These are phyloP conservation scores for Hemibagrus guttatus DNA, from an alignment of 2,797 vertebrate genomes.

Conservation along the genomic window DNA sequence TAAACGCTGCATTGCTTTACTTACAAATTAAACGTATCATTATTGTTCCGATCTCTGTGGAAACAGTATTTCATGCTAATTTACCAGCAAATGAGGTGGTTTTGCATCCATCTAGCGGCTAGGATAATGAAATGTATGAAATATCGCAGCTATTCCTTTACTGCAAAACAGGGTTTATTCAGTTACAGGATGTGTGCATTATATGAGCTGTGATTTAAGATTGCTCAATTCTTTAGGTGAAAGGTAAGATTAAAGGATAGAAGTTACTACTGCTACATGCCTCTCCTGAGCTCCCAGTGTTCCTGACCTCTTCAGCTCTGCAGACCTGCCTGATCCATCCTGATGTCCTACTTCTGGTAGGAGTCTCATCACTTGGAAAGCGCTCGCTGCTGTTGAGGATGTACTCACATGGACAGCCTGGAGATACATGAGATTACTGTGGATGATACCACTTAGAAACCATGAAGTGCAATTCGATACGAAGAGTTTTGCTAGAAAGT, in stretches of 20 bases:
- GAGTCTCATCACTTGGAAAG: too few species aligned
- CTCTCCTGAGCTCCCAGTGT: too few species aligned
- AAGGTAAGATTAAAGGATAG: neutral
- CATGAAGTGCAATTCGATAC: too few species aligned
- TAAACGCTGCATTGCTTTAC: neutral
- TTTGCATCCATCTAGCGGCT: neutral
- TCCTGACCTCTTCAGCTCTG: too few species aligned
- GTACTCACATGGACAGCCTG: too few species aligned
- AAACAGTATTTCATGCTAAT: neutral
- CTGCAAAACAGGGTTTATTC: neutral
- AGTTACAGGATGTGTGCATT: neutral
- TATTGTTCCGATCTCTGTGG: neutral
- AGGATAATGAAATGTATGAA: neutral
- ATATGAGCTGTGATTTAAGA: neutral
- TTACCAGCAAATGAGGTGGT: neutral
- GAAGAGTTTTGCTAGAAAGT: too few species aligned
- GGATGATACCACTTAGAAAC: too few species aligned
- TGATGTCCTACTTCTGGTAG: too few species aligned
- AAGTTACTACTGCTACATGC: too few species aligned
- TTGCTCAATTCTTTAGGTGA: neutral
- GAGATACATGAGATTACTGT: too few species aligned
- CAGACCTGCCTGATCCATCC: too few species aligned
- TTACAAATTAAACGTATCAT: neutral
- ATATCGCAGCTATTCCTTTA: neutral
- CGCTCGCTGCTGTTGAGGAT: too few species aligned